Evolutionary conservation across 2,888 invertebrate species (phyloP), one percentile per base, ranked within the genome.

Genomic region (Acanthopleura granulata): DNA sequence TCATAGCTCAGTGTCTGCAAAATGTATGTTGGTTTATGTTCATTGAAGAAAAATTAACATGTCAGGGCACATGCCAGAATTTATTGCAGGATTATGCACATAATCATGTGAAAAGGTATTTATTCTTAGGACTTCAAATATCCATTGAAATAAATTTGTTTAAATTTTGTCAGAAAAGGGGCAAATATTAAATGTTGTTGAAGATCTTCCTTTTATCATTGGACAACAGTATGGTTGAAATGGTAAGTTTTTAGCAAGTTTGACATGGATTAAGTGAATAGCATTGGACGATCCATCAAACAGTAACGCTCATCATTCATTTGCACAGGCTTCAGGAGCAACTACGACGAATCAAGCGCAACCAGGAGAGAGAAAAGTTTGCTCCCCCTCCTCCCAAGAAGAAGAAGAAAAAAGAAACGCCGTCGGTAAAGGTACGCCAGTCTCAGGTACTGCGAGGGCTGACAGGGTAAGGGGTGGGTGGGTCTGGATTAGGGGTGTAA

Each of bases 311-410:
- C 4, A 6, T 3, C 4, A 40, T 40, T 40, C 50, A 49, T 40
- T 61, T 66, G 69, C 29, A 40, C 76, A 88, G 89, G 75, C 78
- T 98, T 83, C 99, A 99, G 92, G 99, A 99, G 90, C 98, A 99
- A 91, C 90, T 99, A 78, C 92, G 99, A 74, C 93, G 99, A 85
- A 96, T 99, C 79, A 98, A 98, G 89, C 93, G 98, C 69, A 98
- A 98, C 91, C 97, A 97, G 89, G 97, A 92, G 78, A 91, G 91
- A 76, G 91, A 91, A 77, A 89, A 88, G 75, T 73, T 80, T 25
- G 77, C 79, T 40, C 83, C 83, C 9, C 85, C 81, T 51, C 84
- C 85, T 25, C 87, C 90, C 16, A 87, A 89, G 30, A 93, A 95
- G 75, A 94, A 96, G 84, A 86, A 84, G 76, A 94, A 95, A 79